Conservation (phyloP, 2,113 vertebrate species). For the Macquaria ambigua region DNA sequence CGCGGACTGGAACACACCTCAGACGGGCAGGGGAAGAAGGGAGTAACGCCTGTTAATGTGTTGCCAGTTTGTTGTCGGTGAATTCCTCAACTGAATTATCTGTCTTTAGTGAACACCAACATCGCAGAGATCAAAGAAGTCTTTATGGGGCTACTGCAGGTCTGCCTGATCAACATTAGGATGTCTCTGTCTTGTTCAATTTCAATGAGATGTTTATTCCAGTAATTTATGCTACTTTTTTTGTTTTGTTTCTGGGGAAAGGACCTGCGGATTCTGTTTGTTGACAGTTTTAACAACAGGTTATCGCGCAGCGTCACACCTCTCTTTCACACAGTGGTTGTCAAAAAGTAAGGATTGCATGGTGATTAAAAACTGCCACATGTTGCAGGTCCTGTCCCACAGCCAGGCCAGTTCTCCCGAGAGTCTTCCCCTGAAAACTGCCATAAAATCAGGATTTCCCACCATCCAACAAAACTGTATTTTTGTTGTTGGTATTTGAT, state of each 20-base stretch:
- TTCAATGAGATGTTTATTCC: neutral
- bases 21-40: conserved; percentile 25
- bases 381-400: neutral
- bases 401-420: neutral
- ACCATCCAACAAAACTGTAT: neutral
- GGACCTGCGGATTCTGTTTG: neutral
- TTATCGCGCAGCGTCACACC: neutral
- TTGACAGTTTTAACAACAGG: neutral
- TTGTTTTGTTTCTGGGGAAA: neutral
- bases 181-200: neutral
- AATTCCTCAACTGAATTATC: conserved; percentile 27
- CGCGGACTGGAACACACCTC: conserved; percentile 59
- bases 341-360: neutral
- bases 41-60: conserved; percentile 36
- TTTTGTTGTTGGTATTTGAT: neutral
- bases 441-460: conserved; percentile 4
- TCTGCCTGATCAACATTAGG: neutral
- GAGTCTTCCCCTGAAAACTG: neutral
- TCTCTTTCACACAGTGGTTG: neutral
- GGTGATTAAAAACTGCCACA: neutral
- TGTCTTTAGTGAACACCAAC: conserved; percentile 25
- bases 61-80: conserved; percentile 19
- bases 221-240: too few species aligned
- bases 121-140: conserved; percentile 29
- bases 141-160: neutral